phyloP scores from a whole-genome alignment of 2,888 invertebrate species.

The Therioaphis trifolii region DNA sequence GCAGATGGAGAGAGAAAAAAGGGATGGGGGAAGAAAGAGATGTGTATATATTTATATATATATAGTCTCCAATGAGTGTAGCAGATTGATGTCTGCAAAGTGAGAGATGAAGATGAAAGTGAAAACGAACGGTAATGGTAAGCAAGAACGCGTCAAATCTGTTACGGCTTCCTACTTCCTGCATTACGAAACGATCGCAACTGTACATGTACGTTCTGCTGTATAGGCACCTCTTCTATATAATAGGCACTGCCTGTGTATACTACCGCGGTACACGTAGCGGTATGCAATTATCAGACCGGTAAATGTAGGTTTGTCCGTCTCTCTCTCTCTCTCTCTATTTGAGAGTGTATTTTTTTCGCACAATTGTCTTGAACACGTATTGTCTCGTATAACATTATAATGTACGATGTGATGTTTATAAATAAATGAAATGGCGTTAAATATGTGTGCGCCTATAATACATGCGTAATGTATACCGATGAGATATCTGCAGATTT shows the following conservation, averaged over 20 bases:
- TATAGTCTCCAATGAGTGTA: neutral
- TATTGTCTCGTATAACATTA: neutral
- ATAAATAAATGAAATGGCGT: no score
- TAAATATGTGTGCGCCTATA: no score
- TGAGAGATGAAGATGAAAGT: conserved; percentile 53
- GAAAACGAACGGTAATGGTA: conserved; percentile 42
- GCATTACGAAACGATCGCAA: conserved; percentile 59
- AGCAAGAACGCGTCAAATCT: conserved; percentile 53
- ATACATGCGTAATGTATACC: no score
- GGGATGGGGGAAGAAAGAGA: neutral
- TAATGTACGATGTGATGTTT: no score
- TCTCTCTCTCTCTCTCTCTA: neutral
- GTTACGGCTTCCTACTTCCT: conserved; percentile 59
- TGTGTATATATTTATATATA: neutral
- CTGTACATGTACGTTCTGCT: conserved; percentile 9
- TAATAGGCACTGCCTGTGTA: neutral
- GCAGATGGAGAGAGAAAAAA: neutral
- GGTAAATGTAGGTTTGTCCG: conserved; percentile 28
- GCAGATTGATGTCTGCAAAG: conserved; percentile 25
- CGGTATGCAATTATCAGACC: conserved; percentile 51
- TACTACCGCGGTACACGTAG: neutral
- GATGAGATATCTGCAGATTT: no score
- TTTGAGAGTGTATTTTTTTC: neutral
- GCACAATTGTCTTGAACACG: neutral
- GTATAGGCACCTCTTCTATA: neutral